Evolutionary conservation across 2,888 invertebrate species (phyloP).

Genomic region (Tetragonisca angustula): DNA sequence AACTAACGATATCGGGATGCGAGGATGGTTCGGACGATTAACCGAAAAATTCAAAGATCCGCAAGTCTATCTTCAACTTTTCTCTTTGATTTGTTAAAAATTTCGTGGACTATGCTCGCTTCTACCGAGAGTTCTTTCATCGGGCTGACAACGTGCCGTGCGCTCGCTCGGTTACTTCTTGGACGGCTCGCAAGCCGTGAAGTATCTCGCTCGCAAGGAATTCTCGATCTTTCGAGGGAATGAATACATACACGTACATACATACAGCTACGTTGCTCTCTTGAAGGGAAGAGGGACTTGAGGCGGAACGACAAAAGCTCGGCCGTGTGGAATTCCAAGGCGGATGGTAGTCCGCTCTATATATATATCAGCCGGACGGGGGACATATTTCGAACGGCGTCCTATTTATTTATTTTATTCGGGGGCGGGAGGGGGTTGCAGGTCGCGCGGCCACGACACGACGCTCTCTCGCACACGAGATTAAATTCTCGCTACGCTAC

Average conservation of each 20-base stretch:
- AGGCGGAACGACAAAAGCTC: constrained; percentile 62
- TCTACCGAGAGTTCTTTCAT: background rate
- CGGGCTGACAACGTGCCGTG: background rate
- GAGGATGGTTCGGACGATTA: background rate
- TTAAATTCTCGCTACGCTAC: constrained; percentile 77
- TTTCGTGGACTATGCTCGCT: too few relatives aligned
- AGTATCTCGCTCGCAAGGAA: constrained; percentile 61
- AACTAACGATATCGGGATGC: background rate
- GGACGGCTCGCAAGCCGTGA: constrained; percentile 25
- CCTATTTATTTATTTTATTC: constrained; percentile 79
- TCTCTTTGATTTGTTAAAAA: too few relatives aligned
- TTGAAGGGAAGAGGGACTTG: background rate
- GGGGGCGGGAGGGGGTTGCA: constrained; percentile 38
- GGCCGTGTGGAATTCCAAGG: constrained; percentile 65
- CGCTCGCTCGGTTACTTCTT: background rate
- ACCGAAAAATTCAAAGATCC: too few relatives aligned
- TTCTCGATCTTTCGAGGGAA: constrained; percentile 65
- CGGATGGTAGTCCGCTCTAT: constrained; percentile 71
- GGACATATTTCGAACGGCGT: constrained; percentile 77
- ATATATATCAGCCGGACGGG: constrained; percentile 78
- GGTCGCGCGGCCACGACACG: constrained; percentile 38
- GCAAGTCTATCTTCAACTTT: too few relatives aligned
- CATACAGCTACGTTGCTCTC: background rate
- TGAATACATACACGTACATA: constrained; percentile 5
- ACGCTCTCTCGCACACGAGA: constrained; percentile 64